A percentile compares a stretch with the other conserved stretches of the same genome.
Conservation (phyloP, 2,888 invertebrate genomes). For the Netelia virgata region DNA sequence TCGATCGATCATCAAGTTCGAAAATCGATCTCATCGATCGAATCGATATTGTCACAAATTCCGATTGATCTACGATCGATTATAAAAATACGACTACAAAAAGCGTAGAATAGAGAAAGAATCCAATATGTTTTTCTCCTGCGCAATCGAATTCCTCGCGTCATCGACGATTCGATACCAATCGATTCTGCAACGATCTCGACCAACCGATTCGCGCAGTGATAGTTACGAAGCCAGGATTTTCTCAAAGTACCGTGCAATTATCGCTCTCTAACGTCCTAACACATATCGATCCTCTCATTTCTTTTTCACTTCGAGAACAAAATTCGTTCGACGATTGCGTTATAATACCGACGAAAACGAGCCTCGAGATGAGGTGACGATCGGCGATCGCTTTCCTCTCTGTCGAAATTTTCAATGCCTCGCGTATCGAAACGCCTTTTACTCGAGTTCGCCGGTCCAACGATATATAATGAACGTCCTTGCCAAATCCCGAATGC, state of each 20-base stretch:
- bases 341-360: neutral
- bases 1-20: too few relatives aligned
- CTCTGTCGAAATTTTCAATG: conserved; percentile 11
- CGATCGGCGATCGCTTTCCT: neutral
- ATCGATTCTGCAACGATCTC: too few relatives aligned
- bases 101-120: too few relatives aligned
- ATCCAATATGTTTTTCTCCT: too few relatives aligned
- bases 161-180: too few relatives aligned
- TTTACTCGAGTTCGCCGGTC: neutral
- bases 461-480: conserved; percentile 18
- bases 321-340: neutral
- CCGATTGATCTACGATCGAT: too few relatives aligned
- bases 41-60: too few relatives aligned
- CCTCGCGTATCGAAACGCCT: neutral
- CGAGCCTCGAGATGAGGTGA: neutral
- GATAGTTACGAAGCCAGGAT: too few relatives aligned
- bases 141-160: too few relatives aligned
- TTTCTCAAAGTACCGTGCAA: neutral
- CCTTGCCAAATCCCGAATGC: conserved; percentile 22
- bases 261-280: neutral
- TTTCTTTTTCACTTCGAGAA: neutral
- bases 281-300: neutral
- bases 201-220: too few relatives aligned
- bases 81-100: too few relatives aligned
- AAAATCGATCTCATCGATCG: too few relatives aligned